Percentiles rank a stretch among this genome's conserved stretches.
Evolutionary conservation across 2,888 invertebrate species (phyloP).

Genomic region (Erannis defoliaria): DNA sequence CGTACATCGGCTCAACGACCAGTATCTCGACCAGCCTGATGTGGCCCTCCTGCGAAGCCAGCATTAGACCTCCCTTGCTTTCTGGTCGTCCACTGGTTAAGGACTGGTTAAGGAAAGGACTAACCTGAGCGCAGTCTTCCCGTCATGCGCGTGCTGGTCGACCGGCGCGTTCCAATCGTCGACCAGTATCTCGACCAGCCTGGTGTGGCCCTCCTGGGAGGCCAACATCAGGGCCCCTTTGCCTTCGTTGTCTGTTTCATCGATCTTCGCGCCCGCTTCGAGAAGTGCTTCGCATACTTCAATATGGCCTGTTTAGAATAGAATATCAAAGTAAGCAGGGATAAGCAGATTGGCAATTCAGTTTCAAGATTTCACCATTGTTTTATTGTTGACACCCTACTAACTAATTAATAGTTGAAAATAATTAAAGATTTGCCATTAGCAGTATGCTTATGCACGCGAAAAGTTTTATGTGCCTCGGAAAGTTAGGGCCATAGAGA

Average conservation of each 20-base stretch:
- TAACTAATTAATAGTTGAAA: too few species aligned
- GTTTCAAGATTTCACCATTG: too few species aligned
- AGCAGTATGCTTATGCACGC: too few species aligned
- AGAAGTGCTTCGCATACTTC: conserved; percentile 93
- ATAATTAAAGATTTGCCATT: too few species aligned
- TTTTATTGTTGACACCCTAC: too few species aligned
- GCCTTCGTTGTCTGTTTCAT: conserved; percentile 96
- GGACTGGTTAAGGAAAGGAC: too few species aligned
- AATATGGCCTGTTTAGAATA: conserved; percentile 88
- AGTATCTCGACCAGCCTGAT: conserved; percentile 87
- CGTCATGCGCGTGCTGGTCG: conserved; percentile 95
- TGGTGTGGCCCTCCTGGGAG: conserved; percentile 93
- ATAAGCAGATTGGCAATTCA: too few species aligned
- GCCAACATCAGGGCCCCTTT: conserved; percentile 95
- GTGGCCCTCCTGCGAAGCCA: conserved; percentile 97
- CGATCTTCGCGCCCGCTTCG: conserved; percentile 95
- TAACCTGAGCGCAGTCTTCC: conserved; percentile 94
- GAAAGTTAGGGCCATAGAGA: too few species aligned
- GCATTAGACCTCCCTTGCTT: conserved; percentile 94
- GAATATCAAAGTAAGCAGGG: too few species aligned
- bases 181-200: conserved; percentile 88
- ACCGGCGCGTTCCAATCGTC: conserved; percentile 92
- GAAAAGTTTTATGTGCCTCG: too few species aligned
- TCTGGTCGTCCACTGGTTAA: too few species aligned
- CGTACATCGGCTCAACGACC: conserved; percentile 91